These are phyloP conservation scores for Lordiphosa stackelbergi DNA, from an alignment of 1,140 invertebrate species.

Conservation along the genomic window DNA sequence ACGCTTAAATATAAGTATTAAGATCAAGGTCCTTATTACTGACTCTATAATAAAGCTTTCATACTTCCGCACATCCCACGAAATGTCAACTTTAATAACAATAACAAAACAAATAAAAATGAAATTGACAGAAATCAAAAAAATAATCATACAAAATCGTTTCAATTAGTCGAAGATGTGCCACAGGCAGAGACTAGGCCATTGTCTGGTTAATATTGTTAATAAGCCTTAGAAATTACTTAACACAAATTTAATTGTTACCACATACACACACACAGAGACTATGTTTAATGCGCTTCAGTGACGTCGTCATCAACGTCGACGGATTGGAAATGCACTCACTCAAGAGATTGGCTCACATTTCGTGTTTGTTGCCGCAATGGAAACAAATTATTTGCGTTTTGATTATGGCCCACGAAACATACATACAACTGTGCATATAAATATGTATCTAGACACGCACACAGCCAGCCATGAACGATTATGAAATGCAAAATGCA, in stretches of 20 bases:
- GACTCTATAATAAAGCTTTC: constrained; percentile 6
- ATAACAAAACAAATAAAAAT: constrained; percentile 16
- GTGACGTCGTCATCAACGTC: constrained; percentile 40
- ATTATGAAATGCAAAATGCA: constrained; percentile 42
- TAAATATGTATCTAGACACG: constrained; percentile 7
- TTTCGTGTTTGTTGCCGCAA: constrained; percentile 52
- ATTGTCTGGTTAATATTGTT: constrained; percentile 33
- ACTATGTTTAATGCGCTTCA: constrained; percentile 50
- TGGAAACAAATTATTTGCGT: constrained; percentile 66
- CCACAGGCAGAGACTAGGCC: constrained; percentile 32
- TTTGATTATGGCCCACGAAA: constrained; percentile 38
- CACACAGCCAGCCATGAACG: constrained; percentile 3
- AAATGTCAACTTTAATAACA: constrained; percentile 13
- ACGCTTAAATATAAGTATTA: neutral
- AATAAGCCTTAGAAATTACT: constrained; percentile 61
- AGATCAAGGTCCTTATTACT: constrained; percentile 22
- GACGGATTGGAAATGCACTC: constrained; percentile 46
- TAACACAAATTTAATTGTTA: constrained; percentile 66
- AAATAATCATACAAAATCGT: constrained; percentile 14
- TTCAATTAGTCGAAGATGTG: constrained; percentile 22
- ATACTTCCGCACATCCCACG: constrained; percentile 14
- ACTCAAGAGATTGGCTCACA: constrained; percentile 43
- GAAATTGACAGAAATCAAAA: constrained; percentile 22
- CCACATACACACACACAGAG: constrained; percentile 35
- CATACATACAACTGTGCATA: neutral